Conservation (phyloP, 2,113 vertebrate genomes). For the Antidorcas marsupialis region DNA sequence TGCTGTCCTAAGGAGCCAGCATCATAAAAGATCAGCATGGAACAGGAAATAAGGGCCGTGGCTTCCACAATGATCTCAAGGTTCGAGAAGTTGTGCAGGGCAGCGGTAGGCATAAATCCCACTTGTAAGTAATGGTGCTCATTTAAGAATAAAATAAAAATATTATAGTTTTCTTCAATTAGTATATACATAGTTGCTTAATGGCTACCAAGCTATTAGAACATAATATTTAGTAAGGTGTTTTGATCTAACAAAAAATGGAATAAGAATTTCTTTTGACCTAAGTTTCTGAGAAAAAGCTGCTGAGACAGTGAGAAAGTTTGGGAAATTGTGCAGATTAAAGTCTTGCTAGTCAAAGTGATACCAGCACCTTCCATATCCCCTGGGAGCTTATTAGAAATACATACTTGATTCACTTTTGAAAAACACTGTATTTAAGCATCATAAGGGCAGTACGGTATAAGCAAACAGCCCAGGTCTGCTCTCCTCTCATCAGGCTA, state of each 20-base stretch:
- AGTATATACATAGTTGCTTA: neutral
- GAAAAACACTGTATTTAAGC: neutral
- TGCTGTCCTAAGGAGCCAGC: neutral
- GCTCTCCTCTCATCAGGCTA: too few relatives aligned
- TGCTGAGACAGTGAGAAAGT: neutral
- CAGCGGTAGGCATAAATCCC: rapidly evolving
- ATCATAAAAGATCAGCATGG: neutral
- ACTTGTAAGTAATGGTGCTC: neutral
- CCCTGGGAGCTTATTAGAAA: neutral
- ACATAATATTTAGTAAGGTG: neutral
- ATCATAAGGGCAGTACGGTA: neutral
- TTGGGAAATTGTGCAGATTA: neutral
- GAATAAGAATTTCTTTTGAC: neutral
- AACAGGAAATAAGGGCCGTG: neutral
- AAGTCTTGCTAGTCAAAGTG: neutral
- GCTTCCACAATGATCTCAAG: neutral
- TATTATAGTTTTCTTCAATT: neutral
- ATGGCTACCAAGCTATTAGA: neutral
- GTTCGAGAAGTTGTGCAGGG: neutral
- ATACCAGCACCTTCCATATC: neutral
- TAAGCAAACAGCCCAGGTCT: neutral
- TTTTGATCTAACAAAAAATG: neutral
- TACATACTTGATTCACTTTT: neutral
- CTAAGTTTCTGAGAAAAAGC: neutral
- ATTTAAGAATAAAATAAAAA: neutral